phyloP scores from a whole-genome alignment of 2,113 vertebrate species.

The Heptranchias perlo region DNA sequence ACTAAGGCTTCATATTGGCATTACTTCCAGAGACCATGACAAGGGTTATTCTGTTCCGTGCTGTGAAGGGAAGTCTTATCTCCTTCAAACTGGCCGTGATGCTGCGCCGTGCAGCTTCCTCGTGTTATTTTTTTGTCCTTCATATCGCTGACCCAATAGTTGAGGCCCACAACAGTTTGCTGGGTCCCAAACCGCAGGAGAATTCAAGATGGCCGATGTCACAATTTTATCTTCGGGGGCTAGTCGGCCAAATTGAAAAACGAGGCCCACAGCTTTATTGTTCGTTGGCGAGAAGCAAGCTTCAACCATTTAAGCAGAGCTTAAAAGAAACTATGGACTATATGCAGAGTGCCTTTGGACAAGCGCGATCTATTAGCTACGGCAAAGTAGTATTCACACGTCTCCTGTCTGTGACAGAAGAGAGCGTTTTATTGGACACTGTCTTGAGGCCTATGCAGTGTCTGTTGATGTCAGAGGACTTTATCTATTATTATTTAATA shows the following conservation, averaged over 20 bases:
- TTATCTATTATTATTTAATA: constrained; percentile 38
- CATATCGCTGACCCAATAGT: not conserved
- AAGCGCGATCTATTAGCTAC: constrained; percentile 25
- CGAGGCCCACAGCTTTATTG: not conserved
- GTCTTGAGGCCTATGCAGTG: constrained; percentile 12
- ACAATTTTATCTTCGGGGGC: not conserved
- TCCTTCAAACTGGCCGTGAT: not conserved
- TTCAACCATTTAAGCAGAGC: constrained; percentile 29
- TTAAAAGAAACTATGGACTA: constrained; percentile 36
- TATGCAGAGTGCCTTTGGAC: constrained; percentile 33
- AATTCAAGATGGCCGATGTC: not conserved
- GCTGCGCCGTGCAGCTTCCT: not conserved
- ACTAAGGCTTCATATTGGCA: not conserved
- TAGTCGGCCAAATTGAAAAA: not conserved
- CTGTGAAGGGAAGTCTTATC: not conserved
- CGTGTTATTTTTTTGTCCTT: not conserved
- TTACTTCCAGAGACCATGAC: not conserved
- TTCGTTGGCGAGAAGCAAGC: not conserved
- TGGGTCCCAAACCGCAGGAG: not conserved
- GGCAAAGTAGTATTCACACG: not conserved
- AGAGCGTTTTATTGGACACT: constrained; percentile 18
- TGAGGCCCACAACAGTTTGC: not conserved
- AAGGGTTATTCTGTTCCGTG: not conserved
- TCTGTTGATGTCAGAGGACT: constrained; percentile 29
- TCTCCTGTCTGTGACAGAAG: constrained; percentile 29